phyloP scores from a whole-genome alignment of 1,140 invertebrate species.

The Rhysida immarginata region DNA sequence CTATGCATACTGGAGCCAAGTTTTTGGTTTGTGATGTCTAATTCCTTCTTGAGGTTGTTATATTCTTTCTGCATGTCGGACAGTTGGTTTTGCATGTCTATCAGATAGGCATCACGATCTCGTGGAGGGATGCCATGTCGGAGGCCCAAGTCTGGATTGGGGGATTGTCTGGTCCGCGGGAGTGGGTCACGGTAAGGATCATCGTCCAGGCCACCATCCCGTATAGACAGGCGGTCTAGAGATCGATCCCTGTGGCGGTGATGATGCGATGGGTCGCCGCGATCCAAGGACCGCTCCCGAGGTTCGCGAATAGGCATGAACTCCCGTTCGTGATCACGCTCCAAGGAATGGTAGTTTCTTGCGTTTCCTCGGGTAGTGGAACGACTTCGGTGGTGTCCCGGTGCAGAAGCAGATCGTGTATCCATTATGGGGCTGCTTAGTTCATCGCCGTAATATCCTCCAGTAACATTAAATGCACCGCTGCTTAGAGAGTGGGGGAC shows the following conservation, averaged over 20 bases:
- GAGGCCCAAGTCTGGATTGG: constrained; percentile 38
- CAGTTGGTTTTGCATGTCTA: constrained; percentile 87
- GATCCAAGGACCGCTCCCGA: constrained; percentile 27
- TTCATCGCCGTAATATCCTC: constrained; percentile 44
- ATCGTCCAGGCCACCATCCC: constrained; percentile 57
- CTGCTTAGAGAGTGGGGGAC: constrained; percentile 13
- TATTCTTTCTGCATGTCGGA: constrained; percentile 89
- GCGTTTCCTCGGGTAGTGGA: constrained; percentile 26
- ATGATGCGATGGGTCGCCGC: constrained; percentile 12
- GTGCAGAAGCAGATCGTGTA: constrained; percentile 39
- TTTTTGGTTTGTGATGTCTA: constrained; percentile 95
- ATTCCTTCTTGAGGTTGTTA: constrained; percentile 86
- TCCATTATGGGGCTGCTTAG: constrained; percentile 48
- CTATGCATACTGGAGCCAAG: constrained; percentile 97
- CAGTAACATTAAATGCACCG: constrained; percentile 25
- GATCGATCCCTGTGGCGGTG: constrained; percentile 36
- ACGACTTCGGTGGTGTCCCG: constrained; percentile 29
- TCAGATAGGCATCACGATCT: constrained; percentile 46
- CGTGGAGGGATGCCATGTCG: constrained; percentile 16
- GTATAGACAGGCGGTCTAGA: constrained; percentile 32
- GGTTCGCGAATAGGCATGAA: constrained; percentile 64
- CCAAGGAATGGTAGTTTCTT: constrained; percentile 54
- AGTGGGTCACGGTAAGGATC: constrained; percentile 22
- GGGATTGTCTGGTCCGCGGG: constrained; percentile 49
- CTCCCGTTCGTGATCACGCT: constrained; percentile 55